A percentile compares a stretch with the other conserved stretches of the same genome.
These are phyloP conservation scores for Sarcophaga rosellei DNA, from an alignment of 2,888 invertebrate species.

Conservation along the genomic window DNA sequence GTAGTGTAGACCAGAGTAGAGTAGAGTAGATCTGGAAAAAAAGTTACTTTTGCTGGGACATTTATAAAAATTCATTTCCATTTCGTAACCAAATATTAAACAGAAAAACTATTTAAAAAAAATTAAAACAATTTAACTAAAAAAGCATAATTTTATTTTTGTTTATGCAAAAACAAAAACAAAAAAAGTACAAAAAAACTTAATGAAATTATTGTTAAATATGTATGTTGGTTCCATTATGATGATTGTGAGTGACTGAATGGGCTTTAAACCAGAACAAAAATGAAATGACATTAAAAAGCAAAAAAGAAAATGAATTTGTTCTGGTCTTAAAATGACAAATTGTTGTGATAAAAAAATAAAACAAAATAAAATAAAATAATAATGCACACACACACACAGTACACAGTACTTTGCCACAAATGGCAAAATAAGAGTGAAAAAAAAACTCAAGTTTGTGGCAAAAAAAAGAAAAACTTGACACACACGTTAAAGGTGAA, in stretches of 20 bases:
- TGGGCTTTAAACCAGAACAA: not conserved
- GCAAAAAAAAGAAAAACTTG: too few relatives aligned
- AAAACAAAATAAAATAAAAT: not conserved
- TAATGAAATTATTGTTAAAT: conserved; percentile 56
- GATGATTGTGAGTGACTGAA: not conserved
- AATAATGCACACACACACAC: not conserved
- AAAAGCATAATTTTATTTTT: not conserved
- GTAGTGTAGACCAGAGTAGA: not conserved
- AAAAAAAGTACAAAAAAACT: conserved; percentile 33
- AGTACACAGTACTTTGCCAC: not conserved
- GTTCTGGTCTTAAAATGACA: conserved; percentile 52
- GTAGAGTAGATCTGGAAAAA: conserved; percentile 1
- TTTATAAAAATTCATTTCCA: conserved; percentile 32
- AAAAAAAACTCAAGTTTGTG: too few relatives aligned
- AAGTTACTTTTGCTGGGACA: not conserved
- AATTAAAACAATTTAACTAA: not conserved
- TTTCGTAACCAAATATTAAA: conserved; percentile 60
- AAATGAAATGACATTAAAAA: too few relatives aligned
- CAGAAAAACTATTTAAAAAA: conserved; percentile 30
- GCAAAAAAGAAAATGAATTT: too few relatives aligned
- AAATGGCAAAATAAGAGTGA: too few relatives aligned
- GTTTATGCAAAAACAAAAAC: not conserved
- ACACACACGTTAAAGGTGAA: too few relatives aligned
- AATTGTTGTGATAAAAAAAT: conserved; percentile 50
- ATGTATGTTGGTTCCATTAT: conserved; percentile 2